These are phyloP conservation scores for Galemys pyrenaicus DNA, from an alignment of 2,113 vertebrate species.

Conservation along the genomic window DNA sequence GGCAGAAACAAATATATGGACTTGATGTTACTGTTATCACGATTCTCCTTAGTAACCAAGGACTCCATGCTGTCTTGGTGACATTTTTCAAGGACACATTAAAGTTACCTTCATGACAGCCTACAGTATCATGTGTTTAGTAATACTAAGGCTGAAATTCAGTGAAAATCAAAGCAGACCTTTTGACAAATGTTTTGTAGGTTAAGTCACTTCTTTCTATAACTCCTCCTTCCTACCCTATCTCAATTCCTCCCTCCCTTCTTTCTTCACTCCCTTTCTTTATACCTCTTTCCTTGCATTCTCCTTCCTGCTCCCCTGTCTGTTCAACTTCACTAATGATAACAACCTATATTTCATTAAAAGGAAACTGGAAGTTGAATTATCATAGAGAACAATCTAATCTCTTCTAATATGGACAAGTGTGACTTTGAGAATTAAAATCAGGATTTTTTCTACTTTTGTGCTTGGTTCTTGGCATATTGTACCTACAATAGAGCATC, in stretches of 20 bases:
- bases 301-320: background rate
- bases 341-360: background rate
- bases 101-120: background rate
- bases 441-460: background rate
- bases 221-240: no score
- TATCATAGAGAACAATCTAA: background rate
- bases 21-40: background rate
- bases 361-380: background rate
- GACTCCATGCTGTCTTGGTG: background rate
- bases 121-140: background rate
- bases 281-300: background rate
- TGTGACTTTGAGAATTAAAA: background rate
- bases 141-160: background rate
- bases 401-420: background rate
- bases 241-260: background rate
- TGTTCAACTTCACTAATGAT: background rate
- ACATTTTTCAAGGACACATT: background rate
- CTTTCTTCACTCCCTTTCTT: no score
- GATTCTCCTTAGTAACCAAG: background rate
- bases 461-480: background rate
- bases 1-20: background rate
- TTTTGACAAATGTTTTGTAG: background rate
- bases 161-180: background rate
- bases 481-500: background rate
- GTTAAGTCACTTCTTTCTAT: background rate